Conservation (phyloP, 2,888 invertebrate genomes). For the Scaptomyza cyrtandrae region DNA sequence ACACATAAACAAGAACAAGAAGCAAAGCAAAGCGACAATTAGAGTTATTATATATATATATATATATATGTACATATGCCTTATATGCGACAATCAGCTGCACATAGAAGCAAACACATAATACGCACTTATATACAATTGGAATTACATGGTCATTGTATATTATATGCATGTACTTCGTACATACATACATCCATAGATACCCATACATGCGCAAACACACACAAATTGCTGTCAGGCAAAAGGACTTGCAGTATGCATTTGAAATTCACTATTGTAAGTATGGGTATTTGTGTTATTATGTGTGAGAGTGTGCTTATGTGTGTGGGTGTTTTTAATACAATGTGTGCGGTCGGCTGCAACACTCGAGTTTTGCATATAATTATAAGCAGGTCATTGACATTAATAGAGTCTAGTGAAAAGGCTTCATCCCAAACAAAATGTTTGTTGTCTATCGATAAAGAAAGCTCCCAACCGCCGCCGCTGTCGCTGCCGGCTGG, state of each 20-base stretch:
- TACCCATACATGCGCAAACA: constrained; percentile 28
- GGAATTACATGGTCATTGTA: constrained; percentile 12
- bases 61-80: constrained; percentile 32
- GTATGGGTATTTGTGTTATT: constrained; percentile 17
- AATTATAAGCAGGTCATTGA: constrained; percentile 79
- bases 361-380: constrained; percentile 64
- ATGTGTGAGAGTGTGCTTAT: constrained; percentile 18
- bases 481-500: not conserved
- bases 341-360: constrained; percentile 45
- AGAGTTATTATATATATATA: constrained; percentile 6
- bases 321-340: constrained; percentile 9
- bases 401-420: constrained; percentile 50
- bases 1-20: constrained; percentile 5
- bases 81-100: constrained; percentile 44
- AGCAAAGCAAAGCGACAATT: constrained; percentile 28
- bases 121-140: constrained; percentile 14
- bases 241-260: constrained; percentile 64
- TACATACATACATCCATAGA: constrained; percentile 11
- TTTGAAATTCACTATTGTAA: constrained; percentile 55
- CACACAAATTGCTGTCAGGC: constrained; percentile 51
- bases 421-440: constrained; percentile 31
- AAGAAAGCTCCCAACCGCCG: constrained; percentile 22
- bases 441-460: constrained; percentile 7
- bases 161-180: not conserved
- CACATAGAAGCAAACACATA: constrained; percentile 26